Evolutionary conservation across 1,140 invertebrate genomes (phyloP), one percentile per base, ranked within the genome.

Genomic region (Drosophila pectinifera): DNA sequence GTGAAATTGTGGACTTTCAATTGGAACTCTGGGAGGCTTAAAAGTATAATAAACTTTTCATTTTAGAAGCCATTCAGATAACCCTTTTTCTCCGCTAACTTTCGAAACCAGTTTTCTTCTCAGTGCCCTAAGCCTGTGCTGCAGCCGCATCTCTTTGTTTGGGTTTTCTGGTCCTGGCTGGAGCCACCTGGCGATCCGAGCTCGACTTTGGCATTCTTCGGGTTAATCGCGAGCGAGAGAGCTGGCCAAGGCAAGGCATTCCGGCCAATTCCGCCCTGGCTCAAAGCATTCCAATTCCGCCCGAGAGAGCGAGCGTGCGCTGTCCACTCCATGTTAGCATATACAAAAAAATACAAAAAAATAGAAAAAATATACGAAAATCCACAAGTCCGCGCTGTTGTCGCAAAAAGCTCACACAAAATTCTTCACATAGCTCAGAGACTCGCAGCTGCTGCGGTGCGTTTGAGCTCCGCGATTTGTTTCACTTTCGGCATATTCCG

Each of bases 151-250:
- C 8, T 5, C 39, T 24, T 34, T 59, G 53, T 58, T 54, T 69
- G 69, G n/a, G 36, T 45, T 57, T 69, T 18, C 36, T 56, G 62
- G 34, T 31, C 38, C 26, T 43, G 46, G 41, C 36, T 54, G 36
- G 26, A 43, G 34, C 61, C 45, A 13, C 41, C 22, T 54, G 31
- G 56, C 42, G 59, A 57, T 45, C 46, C 56, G 14, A 61, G 59
- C 56, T 55, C 56, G 63, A 62, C 74, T 86, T 78, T 85, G 73
- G 51, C 73, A 80, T 63, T 79, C 59, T 39, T 39, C 68, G 45
- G 69, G 54, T 72, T 59, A 73, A 63, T 64, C 13, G 34, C 20
- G 5, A 46, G 34, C 28, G 43, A 63, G 70, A 65, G 51, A 34
- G 13, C 36, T 18, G 51, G 28, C 45, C 55, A 57, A 73, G 46